phyloP scores from a whole-genome alignment of 2,113 vertebrate species.

The Gambusia holbrooki region DNA sequence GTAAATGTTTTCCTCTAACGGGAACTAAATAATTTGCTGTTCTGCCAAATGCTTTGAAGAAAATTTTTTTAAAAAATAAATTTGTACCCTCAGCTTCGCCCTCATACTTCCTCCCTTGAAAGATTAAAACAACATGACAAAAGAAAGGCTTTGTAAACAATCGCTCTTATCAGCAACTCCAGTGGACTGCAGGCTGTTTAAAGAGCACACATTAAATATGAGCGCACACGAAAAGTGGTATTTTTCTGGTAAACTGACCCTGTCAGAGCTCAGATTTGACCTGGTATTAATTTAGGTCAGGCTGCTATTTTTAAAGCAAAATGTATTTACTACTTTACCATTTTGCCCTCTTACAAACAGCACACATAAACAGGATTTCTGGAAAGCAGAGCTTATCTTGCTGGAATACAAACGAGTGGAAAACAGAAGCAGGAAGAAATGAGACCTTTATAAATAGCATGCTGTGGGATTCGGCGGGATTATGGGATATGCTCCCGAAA shows the following conservation, averaged over 20 bases:
- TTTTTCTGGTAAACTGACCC: background rate
- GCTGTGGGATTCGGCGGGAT: slow-evolving; percentile 11
- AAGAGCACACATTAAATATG: background rate
- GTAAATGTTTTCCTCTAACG: slow-evolving; percentile 37
- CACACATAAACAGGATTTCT: background rate
- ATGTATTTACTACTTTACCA: background rate
- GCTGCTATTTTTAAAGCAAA: background rate
- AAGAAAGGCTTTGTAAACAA: slow-evolving; percentile 22
- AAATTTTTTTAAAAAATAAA: background rate
- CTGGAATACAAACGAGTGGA: slow-evolving; percentile 2
- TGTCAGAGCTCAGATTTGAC: background rate
- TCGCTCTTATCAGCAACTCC: slow-evolving; percentile 7
- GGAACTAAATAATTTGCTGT: slow-evolving; percentile 42
- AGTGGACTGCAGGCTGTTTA: background rate
- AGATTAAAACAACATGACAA: slow-evolving; percentile 26
- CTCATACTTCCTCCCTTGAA: slow-evolving; percentile 1
- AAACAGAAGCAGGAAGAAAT: background rate
- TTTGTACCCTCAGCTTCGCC: background rate
- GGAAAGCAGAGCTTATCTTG: background rate
- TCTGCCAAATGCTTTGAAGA: slow-evolving; percentile 43
- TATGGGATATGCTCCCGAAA: slow-evolving; percentile 35
- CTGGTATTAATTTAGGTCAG: background rate
- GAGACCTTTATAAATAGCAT: slow-evolving; percentile 29
- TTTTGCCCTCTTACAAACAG: background rate
- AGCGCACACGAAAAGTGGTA: background rate